A percentile compares a stretch with the other conserved stretches of the same genome.
Evolutionary conservation across 2,888 invertebrate genomes (phyloP).

Genomic region (Ormyrus labotus): DNA sequence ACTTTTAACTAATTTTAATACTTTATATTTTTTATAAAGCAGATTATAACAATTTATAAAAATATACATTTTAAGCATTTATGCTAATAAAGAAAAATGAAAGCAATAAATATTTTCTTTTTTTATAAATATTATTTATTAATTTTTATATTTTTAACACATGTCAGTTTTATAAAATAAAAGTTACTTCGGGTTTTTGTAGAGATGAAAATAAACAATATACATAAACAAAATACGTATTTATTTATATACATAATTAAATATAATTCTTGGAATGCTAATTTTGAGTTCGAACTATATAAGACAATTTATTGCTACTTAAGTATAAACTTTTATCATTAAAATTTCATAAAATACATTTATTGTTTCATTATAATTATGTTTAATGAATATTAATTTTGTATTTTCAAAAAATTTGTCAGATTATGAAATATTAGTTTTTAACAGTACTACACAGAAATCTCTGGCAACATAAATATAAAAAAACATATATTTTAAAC

Average conservation of each 20-base stretch:
- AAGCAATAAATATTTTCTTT: no score
- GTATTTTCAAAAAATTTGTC: no score
- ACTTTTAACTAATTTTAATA: no score
- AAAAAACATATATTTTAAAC: conserved; percentile 24
- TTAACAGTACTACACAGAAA: conserved; percentile 15
- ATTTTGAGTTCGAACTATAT: background rate
- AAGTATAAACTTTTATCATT: background rate
- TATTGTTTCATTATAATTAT: background rate
- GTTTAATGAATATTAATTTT: background rate
- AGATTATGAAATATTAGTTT: background rate
- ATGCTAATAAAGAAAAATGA: no score
- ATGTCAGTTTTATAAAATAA: no score
- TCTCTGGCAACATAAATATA: conserved; percentile 38
- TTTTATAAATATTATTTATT: no score
- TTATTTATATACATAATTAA: conserved; percentile 31
- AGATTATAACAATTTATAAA: no score
- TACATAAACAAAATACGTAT: conserved; percentile 40
- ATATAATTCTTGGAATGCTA: conserved; percentile 18
- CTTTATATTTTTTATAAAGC: no score
- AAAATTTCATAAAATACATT: conserved; percentile 19
- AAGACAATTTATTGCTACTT: background rate
- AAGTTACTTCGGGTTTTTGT: no score
- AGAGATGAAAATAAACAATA: conserved; percentile 4
- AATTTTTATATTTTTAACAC: no score
- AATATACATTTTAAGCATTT: no score